A percentile compares a stretch with the other conserved stretches of the same genome.
These are phyloP conservation scores for Aegithalos caudatus DNA, from an alignment of 2,113 vertebrate genomes.

Conservation along the genomic window DNA sequence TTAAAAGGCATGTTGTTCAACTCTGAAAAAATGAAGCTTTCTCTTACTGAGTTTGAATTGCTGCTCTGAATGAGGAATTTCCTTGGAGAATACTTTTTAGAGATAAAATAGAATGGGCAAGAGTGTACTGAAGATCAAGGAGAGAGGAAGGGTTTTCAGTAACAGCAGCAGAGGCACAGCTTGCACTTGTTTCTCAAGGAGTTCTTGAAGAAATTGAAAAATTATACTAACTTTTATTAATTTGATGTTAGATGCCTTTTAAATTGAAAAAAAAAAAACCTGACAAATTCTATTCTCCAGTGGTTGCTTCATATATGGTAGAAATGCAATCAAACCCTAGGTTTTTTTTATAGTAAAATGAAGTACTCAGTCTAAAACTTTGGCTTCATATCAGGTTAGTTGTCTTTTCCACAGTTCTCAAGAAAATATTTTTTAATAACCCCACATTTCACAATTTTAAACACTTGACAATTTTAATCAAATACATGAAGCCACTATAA, in stretches of 20 bases:
- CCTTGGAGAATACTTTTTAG: background rate
- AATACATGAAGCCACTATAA: background rate
- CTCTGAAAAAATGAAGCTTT: background rate
- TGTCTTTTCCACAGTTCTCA: background rate
- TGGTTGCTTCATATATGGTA: background rate
- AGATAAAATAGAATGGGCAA: background rate
- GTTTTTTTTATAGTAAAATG: background rate
- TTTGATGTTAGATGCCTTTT: background rate
- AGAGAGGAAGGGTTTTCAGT: background rate
- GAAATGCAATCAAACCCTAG: background rate
- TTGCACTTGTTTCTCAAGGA: background rate
- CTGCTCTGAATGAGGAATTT: background rate
- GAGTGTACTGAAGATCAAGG: background rate
- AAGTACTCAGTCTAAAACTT: background rate
- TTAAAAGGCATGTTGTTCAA: background rate
- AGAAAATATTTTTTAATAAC: background rate
- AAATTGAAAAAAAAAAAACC: background rate
- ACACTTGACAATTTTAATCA: background rate
- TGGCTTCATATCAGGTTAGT: background rate
- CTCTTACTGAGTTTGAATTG: background rate
- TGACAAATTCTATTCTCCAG: background rate
- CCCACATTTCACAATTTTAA: background rate
- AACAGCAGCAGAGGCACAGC: background rate
- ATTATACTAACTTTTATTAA: background rate
- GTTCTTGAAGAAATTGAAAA: background rate